These are phyloP conservation scores for Deilephila porcellus DNA, from an alignment of 2,888 invertebrate species.

Conservation along the genomic window DNA sequence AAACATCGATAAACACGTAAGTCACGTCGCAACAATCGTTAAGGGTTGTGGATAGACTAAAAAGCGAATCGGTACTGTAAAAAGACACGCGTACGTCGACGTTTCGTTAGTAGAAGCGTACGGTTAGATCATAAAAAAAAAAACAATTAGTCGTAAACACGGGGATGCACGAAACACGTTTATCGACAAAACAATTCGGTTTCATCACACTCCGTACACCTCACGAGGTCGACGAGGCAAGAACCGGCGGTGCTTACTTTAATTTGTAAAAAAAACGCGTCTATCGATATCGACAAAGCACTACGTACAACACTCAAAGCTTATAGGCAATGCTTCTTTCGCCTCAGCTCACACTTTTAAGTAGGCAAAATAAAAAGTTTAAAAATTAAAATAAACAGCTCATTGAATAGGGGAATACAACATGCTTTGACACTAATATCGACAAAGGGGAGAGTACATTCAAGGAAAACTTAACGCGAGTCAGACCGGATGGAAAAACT, in stretches of 20 bases:
- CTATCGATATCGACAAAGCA: slow-evolving; percentile 58
- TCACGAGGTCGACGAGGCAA: slow-evolving; percentile 58
- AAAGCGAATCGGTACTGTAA: slow-evolving; percentile 53
- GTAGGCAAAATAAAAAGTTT: slow-evolving; percentile 57
- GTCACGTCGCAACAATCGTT: slow-evolving; percentile 75
- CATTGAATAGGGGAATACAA: slow-evolving; percentile 63
- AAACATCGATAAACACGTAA: slow-evolving; percentile 54
- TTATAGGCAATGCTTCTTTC: slow-evolving; percentile 63
- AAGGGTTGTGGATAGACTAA: slow-evolving; percentile 83
- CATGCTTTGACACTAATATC: slow-evolving; percentile 68
- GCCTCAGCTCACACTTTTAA: slow-evolving; percentile 60
- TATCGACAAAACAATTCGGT: slow-evolving; percentile 41
- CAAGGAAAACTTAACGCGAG: slow-evolving; percentile 46
- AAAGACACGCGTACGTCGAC: slow-evolving; percentile 68
- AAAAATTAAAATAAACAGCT: slow-evolving; percentile 53
- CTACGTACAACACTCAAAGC: slow-evolving; percentile 80
- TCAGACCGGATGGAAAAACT: slow-evolving; percentile 44
- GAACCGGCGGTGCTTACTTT: slow-evolving; percentile 58
- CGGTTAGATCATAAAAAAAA: slow-evolving; percentile 66
- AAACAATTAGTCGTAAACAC: slow-evolving; percentile 67
- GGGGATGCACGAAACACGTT: slow-evolving; percentile 81
- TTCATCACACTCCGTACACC: slow-evolving; percentile 62
- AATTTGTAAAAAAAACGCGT: slow-evolving; percentile 43
- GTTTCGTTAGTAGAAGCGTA: slow-evolving; percentile 80
- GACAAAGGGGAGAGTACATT: slow-evolving; percentile 37